Conservation (phyloP, 2,797 vertebrate genomes). For the Epinephelus malabaricus region DNA sequence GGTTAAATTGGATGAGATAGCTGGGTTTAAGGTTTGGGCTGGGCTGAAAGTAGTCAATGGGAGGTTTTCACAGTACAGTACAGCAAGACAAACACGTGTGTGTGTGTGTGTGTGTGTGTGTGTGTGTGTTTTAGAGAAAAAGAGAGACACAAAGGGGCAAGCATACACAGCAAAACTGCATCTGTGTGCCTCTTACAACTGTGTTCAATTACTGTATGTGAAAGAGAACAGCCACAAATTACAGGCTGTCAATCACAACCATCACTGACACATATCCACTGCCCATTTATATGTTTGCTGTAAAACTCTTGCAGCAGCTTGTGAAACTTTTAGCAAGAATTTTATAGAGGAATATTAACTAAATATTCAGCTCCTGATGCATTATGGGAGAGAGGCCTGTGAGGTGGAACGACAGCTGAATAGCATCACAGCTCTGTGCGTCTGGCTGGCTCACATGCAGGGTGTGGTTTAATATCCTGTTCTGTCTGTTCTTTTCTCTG, state of each 20-base stretch:
- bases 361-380: constrained; percentile 27
- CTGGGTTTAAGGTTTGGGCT: constrained; percentile 3
- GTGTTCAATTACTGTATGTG: constrained; percentile 42
- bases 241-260: constrained; percentile 31
- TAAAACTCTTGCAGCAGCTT: constrained; percentile 26
- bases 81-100: too few species aligned
- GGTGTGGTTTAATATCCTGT: constrained; percentile 87
- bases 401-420: constrained; percentile 45
- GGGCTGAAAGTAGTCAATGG: constrained; percentile 22
- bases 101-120: neutral
- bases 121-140: neutral
- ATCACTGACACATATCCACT: constrained; percentile 14
- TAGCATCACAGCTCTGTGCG: constrained; percentile 24
- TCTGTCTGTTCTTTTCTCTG: constrained; percentile 55
- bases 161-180: neutral
- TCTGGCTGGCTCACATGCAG: constrained; percentile 67
- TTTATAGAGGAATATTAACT: neutral
- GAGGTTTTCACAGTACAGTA: constrained; percentile 29
- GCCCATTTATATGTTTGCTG: constrained; percentile 26
- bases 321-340: constrained; percentile 17
- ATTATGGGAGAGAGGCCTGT: constrained; percentile 31
- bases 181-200: constrained; percentile 29
- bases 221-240: constrained; percentile 49
- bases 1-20: constrained; percentile 26
- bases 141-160: constrained; percentile 3